phyloP scores from a whole-genome alignment of 2,888 invertebrate genomes.

The Meta bourneti region DNA sequence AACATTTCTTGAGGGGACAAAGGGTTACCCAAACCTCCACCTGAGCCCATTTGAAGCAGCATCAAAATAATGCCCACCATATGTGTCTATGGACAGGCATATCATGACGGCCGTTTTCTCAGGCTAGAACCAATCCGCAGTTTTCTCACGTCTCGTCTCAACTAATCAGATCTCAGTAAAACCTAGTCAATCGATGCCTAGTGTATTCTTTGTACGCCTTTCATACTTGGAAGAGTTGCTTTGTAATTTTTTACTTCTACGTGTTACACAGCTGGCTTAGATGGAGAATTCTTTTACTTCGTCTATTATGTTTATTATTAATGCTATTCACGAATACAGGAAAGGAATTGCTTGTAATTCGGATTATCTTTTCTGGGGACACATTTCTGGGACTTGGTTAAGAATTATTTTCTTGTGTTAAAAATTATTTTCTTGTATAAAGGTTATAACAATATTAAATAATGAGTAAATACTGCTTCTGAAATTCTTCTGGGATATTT shows the following conservation, averaged over 20 bases:
- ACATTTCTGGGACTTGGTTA: too few species aligned
- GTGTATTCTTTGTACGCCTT: background rate
- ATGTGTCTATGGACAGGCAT: slow-evolving; percentile 17
- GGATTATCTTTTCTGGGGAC: background rate
- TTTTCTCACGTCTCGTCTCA: slow-evolving; percentile 41
- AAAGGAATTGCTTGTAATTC: background rate
- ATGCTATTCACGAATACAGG: background rate
- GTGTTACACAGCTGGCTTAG: background rate
- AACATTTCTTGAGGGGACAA: too few species aligned
- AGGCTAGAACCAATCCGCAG: slow-evolving; percentile 16
- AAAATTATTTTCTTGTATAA: too few species aligned
- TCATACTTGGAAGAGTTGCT: background rate
- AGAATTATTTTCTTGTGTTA: too few species aligned
- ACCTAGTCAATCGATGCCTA: slow-evolving; percentile 45
- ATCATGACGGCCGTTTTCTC: slow-evolving; percentile 30
- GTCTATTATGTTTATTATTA: background rate
- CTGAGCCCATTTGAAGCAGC: background rate
- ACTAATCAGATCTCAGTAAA: slow-evolving; percentile 55
- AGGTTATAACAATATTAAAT: too few species aligned
- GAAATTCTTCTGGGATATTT: too few species aligned
- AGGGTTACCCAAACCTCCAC: background rate
- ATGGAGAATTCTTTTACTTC: background rate
- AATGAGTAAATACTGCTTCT: too few species aligned
- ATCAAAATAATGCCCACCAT: background rate
- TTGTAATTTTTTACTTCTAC: background rate